These are phyloP conservation scores for Rhyzopertha dominica DNA, from an alignment of 1,140 invertebrate genomes.

Conservation along the genomic window DNA sequence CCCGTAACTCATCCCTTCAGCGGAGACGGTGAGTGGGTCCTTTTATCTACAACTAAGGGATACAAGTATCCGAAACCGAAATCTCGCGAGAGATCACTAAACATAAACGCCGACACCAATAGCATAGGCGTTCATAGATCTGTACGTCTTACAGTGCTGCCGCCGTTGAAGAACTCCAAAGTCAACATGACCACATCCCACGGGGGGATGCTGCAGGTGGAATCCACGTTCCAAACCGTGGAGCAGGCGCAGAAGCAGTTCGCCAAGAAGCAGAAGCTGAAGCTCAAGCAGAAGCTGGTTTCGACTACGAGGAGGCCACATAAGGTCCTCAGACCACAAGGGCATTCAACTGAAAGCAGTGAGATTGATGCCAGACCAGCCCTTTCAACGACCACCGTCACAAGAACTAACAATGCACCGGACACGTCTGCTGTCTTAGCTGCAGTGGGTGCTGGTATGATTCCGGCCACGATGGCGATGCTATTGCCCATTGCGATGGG, in stretches of 20 bases:
- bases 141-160: slow-evolving; percentile 66
- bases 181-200: slow-evolving; percentile 68
- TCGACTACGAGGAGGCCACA: no score
- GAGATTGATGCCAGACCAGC: no score
- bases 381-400: slow-evolving; percentile 10
- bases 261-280: slow-evolving; percentile 26
- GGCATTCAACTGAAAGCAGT: no score
- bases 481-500: slow-evolving; percentile 69
- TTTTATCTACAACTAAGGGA: slow-evolving; percentile 70
- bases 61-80: slow-evolving; percentile 51
- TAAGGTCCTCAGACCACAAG: no score
- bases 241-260: slow-evolving; percentile 49
- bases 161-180: slow-evolving; percentile 56
- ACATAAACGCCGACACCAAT: slow-evolving; percentile 31
- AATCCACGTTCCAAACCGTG: slow-evolving; percentile 63
- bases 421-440: slow-evolving; percentile 60
- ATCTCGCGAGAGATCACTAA: slow-evolving; percentile 47
- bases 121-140: slow-evolving; percentile 50
- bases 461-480: slow-evolving; percentile 74
- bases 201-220: slow-evolving; percentile 68
- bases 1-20: slow-evolving; percentile 53
- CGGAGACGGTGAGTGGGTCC: slow-evolving; percentile 69
- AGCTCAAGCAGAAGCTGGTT: slow-evolving; percentile 19
- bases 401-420: slow-evolving; percentile 29
- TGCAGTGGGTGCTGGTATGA: slow-evolving; percentile 68